Base-by-base conservation (phyloP, 2,113 vertebrate species). In the Charadrius vociferus region DNA sequence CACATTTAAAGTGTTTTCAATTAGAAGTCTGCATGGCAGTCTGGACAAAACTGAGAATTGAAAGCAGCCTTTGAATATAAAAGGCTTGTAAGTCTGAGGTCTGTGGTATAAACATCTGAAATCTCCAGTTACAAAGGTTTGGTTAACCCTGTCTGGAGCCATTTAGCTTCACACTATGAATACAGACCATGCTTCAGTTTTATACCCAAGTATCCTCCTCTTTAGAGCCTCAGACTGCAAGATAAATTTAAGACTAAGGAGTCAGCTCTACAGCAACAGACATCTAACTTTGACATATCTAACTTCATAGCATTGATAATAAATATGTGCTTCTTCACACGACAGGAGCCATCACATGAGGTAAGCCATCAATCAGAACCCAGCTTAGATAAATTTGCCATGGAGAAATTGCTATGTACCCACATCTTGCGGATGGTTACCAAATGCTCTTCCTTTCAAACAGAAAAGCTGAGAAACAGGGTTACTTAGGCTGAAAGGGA, bases 1-100 rank as follows among this genome's bases (percentile, higher is more conserved):
- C 81, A 72, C 66, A 86, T 84, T 81, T 78, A 19, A 88, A 91
- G 49, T 88, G 84, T 88, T 93, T 87, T 91, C 90, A 96, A 80
- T 91, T 82, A 91, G 21, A 82, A 80, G 45, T 66, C 70, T 87
- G 61, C 81, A 87, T 15, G 24, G 81, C 49, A 84, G 61, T 49
- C 70, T 65, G 58, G 39, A 83, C 1, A 2, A 84, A 87, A 95
- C 43, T 32, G 17, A 91, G 56, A 65, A 91, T 2, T 79, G 82
- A 94, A 94, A 85, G 22, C 52, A 91, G 70, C 7, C 88, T 91
- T 87, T 90, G 56, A 81, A 87, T 90, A 70, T 50, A 68, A 95
- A 95, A 85, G 43, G 49, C 34, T 75, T 87, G 1, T 34, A 81
- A 84, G 70, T 37, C 74, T 93, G 66, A 91, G 81, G 45, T 88